Conservation (phyloP, 2,113 vertebrate species). For the Coracopsis vasa region DNA sequence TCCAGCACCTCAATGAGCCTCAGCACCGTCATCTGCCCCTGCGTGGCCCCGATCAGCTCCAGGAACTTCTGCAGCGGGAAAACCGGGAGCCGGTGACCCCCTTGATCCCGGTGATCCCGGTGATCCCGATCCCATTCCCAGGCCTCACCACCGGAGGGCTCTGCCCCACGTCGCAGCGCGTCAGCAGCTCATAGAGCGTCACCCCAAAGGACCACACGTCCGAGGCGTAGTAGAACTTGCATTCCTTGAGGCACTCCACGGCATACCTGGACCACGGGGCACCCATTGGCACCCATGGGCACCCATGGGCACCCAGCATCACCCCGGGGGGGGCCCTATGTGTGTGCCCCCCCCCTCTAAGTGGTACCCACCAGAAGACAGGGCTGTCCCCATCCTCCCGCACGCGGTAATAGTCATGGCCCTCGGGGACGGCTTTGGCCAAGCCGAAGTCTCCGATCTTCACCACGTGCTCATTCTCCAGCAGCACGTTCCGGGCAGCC, state of each 20-base stretch:
- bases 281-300: too few species aligned
- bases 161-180: constrained; percentile 78
- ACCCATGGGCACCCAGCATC: too few species aligned
- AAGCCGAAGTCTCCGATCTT: constrained; percentile 95
- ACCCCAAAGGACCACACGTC: constrained; percentile 96
- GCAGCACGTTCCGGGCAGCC: constrained; percentile 88
- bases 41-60: constrained; percentile 78
- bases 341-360: too few species aligned
- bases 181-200: constrained; percentile 90
- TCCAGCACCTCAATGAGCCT: constrained; percentile 82
- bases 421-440: constrained; percentile 89
- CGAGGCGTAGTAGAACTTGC: constrained; percentile 89
- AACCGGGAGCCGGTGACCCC: neutral
- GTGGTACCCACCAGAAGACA: constrained; percentile 84
- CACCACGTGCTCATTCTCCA: constrained; percentile 86
- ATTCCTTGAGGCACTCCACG: constrained; percentile 89
- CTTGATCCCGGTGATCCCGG: too few species aligned
- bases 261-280: constrained; percentile 81
- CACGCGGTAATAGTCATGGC: constrained; percentile 86
- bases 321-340: too few species aligned
- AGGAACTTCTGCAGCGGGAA: constrained; percentile 77
- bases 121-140: too few species aligned
- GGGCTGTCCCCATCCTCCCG: constrained; percentile 90
- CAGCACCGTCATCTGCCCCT: constrained; percentile 83
- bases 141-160: constrained; percentile 81